A percentile compares a stretch with the other conserved stretches of the same genome.
These are phyloP conservation scores for Tortricodes alternella DNA, from an alignment of 2,888 invertebrate genomes.

Conservation along the genomic window DNA sequence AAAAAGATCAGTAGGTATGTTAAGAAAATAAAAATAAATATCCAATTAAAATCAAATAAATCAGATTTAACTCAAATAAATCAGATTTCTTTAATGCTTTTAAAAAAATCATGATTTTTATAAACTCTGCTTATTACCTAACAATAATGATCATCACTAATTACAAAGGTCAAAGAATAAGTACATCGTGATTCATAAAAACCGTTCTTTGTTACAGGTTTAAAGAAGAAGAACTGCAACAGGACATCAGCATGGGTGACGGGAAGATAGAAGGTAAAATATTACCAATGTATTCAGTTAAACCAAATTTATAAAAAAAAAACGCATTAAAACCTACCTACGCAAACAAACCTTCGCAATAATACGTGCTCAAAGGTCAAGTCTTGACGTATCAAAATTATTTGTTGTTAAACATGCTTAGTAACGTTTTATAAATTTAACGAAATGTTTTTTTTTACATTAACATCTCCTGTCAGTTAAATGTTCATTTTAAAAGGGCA, in stretches of 20 bases:
- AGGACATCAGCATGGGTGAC: slow-evolving; percentile 45
- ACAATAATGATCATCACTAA: too few relatives aligned
- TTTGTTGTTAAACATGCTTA: background rate
- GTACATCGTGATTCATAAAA: background rate
- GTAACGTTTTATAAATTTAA: background rate
- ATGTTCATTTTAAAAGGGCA: background rate
- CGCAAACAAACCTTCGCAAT: background rate
- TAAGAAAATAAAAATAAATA: too few relatives aligned
- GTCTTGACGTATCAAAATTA: background rate
- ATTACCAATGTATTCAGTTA: background rate
- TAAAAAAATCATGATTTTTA: too few relatives aligned
- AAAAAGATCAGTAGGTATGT: too few relatives aligned
- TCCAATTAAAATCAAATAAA: too few relatives aligned
- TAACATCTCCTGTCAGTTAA: slow-evolving; percentile 7
- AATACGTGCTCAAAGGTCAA: background rate
- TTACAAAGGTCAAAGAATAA: too few relatives aligned
- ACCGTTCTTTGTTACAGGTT: slow-evolving; percentile 15
- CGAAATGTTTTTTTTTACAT: slow-evolving; percentile 38
- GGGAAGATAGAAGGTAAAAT: slow-evolving; percentile 50
- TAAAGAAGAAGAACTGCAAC: slow-evolving; percentile 14
- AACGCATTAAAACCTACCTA: background rate
- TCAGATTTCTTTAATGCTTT: too few relatives aligned
- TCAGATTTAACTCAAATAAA: too few relatives aligned
- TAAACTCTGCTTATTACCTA: too few relatives aligned
- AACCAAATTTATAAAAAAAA: background rate